Evolutionary conservation across 2,888 invertebrate genomes (phyloP).

Genomic region (Alviniconcha strummeri): DNA sequence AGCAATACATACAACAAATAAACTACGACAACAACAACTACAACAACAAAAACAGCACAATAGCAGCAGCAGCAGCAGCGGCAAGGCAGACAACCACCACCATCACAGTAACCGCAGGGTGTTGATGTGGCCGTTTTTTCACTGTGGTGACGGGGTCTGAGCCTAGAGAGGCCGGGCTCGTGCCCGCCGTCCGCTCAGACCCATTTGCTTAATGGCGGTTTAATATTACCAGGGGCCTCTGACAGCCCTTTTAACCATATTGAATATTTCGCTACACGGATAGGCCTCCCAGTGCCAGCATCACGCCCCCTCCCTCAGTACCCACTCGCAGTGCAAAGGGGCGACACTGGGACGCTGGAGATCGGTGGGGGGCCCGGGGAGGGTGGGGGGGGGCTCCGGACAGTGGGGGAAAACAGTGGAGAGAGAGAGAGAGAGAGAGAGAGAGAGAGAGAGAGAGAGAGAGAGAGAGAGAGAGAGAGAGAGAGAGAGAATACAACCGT

Average conservation of each 20-base stretch:
- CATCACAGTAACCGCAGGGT: too few relatives aligned
- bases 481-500: not conserved
- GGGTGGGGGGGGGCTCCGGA: not conserved
- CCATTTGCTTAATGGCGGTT: slow-evolving; percentile 21
- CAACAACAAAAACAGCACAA: too few relatives aligned
- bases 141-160: too few relatives aligned
- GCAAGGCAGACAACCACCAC: too few relatives aligned
- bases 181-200: not conserved
- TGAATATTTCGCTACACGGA: slow-evolving; percentile 6
- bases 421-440: not conserved
- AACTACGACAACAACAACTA: too few relatives aligned
- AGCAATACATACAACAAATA: too few relatives aligned
- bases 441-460: not conserved
- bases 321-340: too few relatives aligned
- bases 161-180: too few relatives aligned
- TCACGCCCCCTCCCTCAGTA: too few relatives aligned
- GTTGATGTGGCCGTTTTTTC: too few relatives aligned
- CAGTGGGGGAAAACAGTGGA: not conserved
- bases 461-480: not conserved
- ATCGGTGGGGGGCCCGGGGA: not conserved
- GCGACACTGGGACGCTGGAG: too few relatives aligned
- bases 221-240: slow-evolving; percentile 7
- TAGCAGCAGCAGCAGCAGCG: too few relatives aligned
- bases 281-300: not conserved
- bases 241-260: slow-evolving; percentile 21